Percentiles rank a stretch among this genome's conserved stretches.
Conservation (phyloP, 2,888 invertebrate species). For the Polyploca ridens region DNA sequence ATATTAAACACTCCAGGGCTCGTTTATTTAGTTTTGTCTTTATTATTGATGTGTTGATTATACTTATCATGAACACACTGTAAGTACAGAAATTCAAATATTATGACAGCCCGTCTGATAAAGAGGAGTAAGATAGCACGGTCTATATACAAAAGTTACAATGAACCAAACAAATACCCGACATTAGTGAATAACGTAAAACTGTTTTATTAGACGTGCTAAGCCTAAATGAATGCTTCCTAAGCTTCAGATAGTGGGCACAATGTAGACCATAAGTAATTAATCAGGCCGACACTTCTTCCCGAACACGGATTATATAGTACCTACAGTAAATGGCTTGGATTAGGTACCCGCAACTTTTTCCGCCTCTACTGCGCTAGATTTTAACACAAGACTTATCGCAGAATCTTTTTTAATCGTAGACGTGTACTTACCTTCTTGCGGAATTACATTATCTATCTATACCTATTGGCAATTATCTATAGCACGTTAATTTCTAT, state of each 20-base stretch:
- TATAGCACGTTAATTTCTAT: too few species aligned
- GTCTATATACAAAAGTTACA: too few species aligned
- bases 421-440: neutral
- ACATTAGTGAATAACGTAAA: conserved; percentile 22
- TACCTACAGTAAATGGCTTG: conserved; percentile 52
- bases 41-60: too few species aligned
- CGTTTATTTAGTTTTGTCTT: too few species aligned
- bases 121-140: too few species aligned
- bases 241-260: conserved; percentile 22
- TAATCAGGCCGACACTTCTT: conserved; percentile 63
- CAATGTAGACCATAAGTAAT: conserved; percentile 40
- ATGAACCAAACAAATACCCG: neutral
- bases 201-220: conserved; percentile 31
- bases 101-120: too few species aligned
- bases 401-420: conserved; percentile 9
- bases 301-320: conserved; percentile 51
- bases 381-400: conserved; percentile 55
- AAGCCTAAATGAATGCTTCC: conserved; percentile 15
- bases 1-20: too few species aligned
- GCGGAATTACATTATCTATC: too few species aligned
- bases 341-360: conserved; percentile 55
- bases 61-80: too few species aligned
- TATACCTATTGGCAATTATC: too few species aligned
- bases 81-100: neutral
- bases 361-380: conserved; percentile 41